A percentile compares a stretch with the other conserved stretches of the same genome.
These are phyloP conservation scores for Tuberolachnus salignus DNA, from an alignment of 2,888 invertebrate species.

Conservation along the genomic window DNA sequence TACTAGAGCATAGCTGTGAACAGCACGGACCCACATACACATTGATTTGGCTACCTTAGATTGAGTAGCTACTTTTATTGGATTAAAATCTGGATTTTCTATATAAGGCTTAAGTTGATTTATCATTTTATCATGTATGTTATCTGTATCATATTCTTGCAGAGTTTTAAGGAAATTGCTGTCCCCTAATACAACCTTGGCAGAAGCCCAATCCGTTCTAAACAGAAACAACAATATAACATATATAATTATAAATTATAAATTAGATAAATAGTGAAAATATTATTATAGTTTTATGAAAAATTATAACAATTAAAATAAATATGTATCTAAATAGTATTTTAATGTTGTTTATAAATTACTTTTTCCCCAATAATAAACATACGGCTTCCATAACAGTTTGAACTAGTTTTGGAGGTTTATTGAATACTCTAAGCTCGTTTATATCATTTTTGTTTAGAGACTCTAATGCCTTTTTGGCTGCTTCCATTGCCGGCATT, in stretches of 20 bases:
- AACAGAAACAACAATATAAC: background rate
- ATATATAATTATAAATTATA: slow-evolving; percentile 64
- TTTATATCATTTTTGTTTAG: slow-evolving; percentile 90
- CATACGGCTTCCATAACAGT: slow-evolving; percentile 94
- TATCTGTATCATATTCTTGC: slow-evolving; percentile 85
- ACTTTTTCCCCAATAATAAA: slow-evolving; percentile 79
- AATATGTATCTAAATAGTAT: no score
- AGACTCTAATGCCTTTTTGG: slow-evolving; percentile 81
- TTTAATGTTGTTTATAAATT: slow-evolving; percentile 62
- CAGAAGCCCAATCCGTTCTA: slow-evolving; percentile 80
- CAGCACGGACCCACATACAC: slow-evolving; percentile 91
- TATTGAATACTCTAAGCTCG: slow-evolving; percentile 69
- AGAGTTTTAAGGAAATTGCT: slow-evolving; percentile 81
- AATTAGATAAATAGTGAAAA: no score
- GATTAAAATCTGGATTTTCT: slow-evolving; percentile 83
- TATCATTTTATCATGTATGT: slow-evolving; percentile 76
- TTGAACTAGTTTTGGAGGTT: slow-evolving; percentile 83
- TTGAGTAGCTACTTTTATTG: slow-evolving; percentile 82
- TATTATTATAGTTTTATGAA: no score
- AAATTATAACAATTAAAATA: no score
- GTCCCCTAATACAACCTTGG: slow-evolving; percentile 81
- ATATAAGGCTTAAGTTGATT: slow-evolving; percentile 84
- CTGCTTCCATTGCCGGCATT: slow-evolving; percentile 83
- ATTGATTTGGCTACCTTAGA: slow-evolving; percentile 88
- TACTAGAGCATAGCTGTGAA: slow-evolving; percentile 86